Conservation (phyloP, 2,113 vertebrate species). For the Megatriorchis doriae region DNA sequence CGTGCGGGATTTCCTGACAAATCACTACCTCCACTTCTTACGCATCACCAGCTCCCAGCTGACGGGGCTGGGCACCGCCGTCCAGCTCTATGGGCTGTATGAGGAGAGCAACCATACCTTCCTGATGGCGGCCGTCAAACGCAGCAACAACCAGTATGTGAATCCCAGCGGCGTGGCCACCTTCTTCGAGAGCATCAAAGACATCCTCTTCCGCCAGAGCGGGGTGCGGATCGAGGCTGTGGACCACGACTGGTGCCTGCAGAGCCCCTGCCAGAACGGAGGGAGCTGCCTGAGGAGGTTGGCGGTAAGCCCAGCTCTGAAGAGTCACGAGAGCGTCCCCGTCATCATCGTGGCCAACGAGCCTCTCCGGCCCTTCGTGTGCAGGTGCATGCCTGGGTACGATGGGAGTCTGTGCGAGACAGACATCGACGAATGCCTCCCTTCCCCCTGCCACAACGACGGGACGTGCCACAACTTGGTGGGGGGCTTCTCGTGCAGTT, state of each 20-base stretch:
- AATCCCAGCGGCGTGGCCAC: constrained; percentile 91
- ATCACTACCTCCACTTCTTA: constrained; percentile 92
- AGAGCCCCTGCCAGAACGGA: constrained; percentile 89
- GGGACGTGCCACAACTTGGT: constrained; percentile 95
- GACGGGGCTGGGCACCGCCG: constrained; percentile 84
- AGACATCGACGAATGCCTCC: constrained; percentile 90
- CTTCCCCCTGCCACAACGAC: constrained; percentile 90
- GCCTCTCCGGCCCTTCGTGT: constrained; percentile 86
- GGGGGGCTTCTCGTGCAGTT: constrained; percentile 94
- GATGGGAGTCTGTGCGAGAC: constrained; percentile 84
- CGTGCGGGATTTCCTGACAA: constrained; percentile 82
- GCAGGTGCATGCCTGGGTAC: constrained; percentile 89
- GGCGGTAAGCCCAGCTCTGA: constrained; percentile 76
- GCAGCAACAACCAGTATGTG: constrained; percentile 84
- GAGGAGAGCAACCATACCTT: constrained; percentile 89
- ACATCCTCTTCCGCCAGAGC: constrained; percentile 87
- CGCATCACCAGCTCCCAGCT: constrained; percentile 90
- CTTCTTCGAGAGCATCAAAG: constrained; percentile 97
- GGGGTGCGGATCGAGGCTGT: constrained; percentile 89
- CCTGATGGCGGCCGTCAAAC: constrained; percentile 87
- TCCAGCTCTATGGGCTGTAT: constrained; percentile 87
- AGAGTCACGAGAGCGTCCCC: constrained; percentile 83
- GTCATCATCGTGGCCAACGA: constrained; percentile 87
- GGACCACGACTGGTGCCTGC: constrained; percentile 90
- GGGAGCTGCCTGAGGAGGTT: constrained; percentile 88